Base-by-base conservation (phyloP, 2,888 invertebrate species). In the Lepidonotus clava region DNA sequence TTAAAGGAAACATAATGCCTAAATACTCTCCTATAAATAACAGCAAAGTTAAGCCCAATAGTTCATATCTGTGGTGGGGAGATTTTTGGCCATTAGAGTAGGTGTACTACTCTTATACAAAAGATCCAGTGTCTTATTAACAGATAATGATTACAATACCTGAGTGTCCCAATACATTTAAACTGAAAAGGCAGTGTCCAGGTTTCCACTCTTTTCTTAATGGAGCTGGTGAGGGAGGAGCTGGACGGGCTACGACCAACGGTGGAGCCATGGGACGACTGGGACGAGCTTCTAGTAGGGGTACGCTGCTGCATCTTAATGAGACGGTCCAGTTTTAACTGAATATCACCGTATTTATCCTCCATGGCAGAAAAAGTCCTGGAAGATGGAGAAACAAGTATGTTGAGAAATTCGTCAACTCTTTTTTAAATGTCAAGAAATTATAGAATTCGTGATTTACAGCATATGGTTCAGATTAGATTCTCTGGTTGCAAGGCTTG, bases 161-260 rank as follows among this genome's bases (percentile, higher is more conserved):
- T 91, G n/a, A 92, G 88, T 32, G 93, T 93, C 67, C 93, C 93
- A 40, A 93, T 91, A 88, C 93, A 93, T 88, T 93, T 93, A 87
- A 93, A 93, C 88, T 91, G 91, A 88, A 93, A 93, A n/a, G 93
- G 93, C 92, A 93, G 92, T 34, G 89, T 89, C 93, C 93, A 93
- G 24, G 90, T 90, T 86, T 93, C 92, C 40, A 84, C 84, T 40
- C 83, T 1, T 34, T 34, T 53, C 24, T 1, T 21, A 18, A n/a
- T 6, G 11, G 21, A 8, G 38, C n/a, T 40, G 76, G 76, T 24
- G 6, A 76, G 1, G 38, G 76, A 40, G n/a, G 24, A 11, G 1
- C 36, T 36, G 38, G 76, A 76, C 1, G 76, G 76, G 1, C 36
- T 40, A 11, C 76, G 32, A 5, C 21, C 76, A n/a, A 76, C 24